Evolutionary conservation across 2,888 invertebrate genomes (phyloP).

Genomic region (Thymelicus sylvestris): DNA sequence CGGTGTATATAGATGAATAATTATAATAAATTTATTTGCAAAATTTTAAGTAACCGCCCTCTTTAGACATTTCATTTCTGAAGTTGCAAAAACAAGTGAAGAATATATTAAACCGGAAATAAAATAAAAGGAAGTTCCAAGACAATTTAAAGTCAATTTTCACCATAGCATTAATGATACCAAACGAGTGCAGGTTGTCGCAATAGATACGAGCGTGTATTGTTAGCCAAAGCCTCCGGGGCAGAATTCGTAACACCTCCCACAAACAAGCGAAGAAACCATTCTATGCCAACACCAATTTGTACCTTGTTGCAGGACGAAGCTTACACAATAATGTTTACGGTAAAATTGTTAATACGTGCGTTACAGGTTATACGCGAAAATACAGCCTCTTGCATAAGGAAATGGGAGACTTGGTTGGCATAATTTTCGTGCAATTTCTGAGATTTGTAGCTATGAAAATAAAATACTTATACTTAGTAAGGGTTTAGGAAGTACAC

Average conservation of each 20-base stretch:
- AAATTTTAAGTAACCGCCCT: no score
- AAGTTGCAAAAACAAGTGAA: not conserved
- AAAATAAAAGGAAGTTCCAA: not conserved
- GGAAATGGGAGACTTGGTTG: not conserved
- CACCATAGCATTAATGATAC: conserved; percentile 55
- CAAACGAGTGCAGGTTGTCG: conserved; percentile 58
- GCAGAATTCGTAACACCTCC: conserved; percentile 71
- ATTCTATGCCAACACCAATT: conserved; percentile 44
- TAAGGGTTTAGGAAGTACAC: no score
- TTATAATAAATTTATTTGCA: no score
- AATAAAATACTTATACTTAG: no score
- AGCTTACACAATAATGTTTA: conserved; percentile 33
- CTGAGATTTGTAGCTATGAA: not conserved
- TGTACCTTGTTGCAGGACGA: conserved; percentile 40
- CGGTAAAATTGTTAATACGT: conserved; percentile 22
- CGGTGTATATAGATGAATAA: no score
- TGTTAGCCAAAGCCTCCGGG: conserved; percentile 61
- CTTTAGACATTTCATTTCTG: no score
- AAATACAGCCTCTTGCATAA: conserved; percentile 8
- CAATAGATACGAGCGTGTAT: conserved; percentile 64
- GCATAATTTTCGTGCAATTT: not conserved
- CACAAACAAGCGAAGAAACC: conserved; percentile 58
- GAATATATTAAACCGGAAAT: not conserved
- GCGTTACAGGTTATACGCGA: not conserved
- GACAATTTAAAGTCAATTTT: conserved; percentile 54